Conservation (phyloP, 2,113 vertebrate species). For the Platycercus adscitus region DNA sequence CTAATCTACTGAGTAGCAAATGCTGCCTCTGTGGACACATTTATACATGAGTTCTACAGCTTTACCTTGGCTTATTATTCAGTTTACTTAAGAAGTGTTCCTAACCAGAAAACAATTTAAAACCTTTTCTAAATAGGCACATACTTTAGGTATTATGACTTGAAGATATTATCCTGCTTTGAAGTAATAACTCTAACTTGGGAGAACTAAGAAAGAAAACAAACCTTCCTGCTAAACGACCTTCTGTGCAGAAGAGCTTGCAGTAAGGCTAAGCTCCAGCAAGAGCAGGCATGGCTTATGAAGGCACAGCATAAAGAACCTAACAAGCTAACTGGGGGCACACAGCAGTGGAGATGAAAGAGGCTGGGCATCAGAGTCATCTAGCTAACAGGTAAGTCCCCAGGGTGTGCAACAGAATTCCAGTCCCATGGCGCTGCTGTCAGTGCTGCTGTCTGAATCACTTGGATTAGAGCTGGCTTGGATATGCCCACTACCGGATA, state of each 20-base stretch:
- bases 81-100: not conserved
- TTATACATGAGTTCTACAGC: not conserved
- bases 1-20: not conserved
- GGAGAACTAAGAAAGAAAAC: not conserved
- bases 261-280: not conserved
- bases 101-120: not conserved
- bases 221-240: not conserved
- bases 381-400: not conserved
- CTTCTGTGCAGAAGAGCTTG: not conserved
- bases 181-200: not conserved
- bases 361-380: not conserved
- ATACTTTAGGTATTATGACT: not conserved
- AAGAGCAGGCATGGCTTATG: fast-evolving
- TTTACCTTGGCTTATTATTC: not conserved
- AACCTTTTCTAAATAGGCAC: not conserved
- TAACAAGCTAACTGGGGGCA: not conserved
- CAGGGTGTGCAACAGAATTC: not conserved
- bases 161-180: not conserved
- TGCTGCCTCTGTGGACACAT: not conserved
- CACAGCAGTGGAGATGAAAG: not conserved
- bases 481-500: not conserved
- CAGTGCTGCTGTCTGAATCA: not conserved
- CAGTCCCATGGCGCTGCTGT: not conserved
- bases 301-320: not conserved
- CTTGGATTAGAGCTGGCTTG: not conserved